phyloP scores from a whole-genome alignment of 2,888 invertebrate genomes.

The Odontocolon sp. region DNA sequence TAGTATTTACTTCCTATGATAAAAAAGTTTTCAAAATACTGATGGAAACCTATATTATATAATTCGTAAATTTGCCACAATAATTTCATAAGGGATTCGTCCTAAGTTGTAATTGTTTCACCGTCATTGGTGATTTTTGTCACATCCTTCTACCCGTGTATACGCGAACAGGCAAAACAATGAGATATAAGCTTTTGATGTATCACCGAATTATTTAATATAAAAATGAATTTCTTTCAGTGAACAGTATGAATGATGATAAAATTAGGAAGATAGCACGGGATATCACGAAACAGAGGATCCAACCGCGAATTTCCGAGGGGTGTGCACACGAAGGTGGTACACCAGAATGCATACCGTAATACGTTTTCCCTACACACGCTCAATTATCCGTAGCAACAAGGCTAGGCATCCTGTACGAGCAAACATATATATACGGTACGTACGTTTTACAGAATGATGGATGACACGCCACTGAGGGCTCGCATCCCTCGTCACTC shows the following conservation, averaged over 20 bases:
- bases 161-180: no score
- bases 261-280: slow-evolving; percentile 42
- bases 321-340: neutral
- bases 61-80: no score
- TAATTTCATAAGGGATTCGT: no score
- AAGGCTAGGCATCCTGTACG: slow-evolving; percentile 22
- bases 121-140: no score
- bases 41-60: no score
- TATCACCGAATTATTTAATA: neutral
- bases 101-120: no score
- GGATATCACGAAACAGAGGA: neutral
- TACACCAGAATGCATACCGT: slow-evolving; percentile 8
- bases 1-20: no score
- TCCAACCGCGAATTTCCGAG: neutral
- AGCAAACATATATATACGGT: slow-evolving; percentile 3
- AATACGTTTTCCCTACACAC: slow-evolving; percentile 69
- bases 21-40: no score
- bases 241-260: slow-evolving; percentile 36
- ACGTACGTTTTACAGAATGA: slow-evolving; percentile 71
- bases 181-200: neutral
- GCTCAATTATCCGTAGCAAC: slow-evolving; percentile 70
- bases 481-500: slow-evolving; percentile 60
- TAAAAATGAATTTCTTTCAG: neutral
- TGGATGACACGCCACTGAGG: slow-evolving; percentile 74
- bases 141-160: no score